phyloP scores from a whole-genome alignment of 2,888 invertebrate genomes.

The Folsomia candida region DNA sequence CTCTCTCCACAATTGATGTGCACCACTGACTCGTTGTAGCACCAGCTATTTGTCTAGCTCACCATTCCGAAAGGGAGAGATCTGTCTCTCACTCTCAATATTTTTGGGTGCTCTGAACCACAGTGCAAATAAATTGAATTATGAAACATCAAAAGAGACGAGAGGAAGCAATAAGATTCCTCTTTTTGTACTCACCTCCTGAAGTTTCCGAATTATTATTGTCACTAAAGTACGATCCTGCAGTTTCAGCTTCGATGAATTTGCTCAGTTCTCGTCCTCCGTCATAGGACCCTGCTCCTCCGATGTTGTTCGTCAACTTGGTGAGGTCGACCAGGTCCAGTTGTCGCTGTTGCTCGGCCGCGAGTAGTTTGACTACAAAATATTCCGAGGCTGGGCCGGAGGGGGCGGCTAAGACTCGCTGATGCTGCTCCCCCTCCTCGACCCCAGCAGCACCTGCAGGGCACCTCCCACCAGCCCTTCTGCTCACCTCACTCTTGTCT shows the following conservation, averaged over 20 bases:
- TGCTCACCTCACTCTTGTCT: too few species aligned
- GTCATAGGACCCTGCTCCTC: too few species aligned
- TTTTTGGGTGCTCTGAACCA: too few species aligned
- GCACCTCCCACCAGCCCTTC: too few species aligned
- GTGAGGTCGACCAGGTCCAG: conserved; percentile 10
- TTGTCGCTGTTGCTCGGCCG: conserved; percentile 3
- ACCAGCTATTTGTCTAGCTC: too few species aligned
- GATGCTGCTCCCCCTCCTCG: neutral
- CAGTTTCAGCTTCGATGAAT: conserved; percentile 13
- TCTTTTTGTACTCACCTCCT: conserved; percentile 6
- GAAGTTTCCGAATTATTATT: conserved; percentile 3
- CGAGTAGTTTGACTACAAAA: conserved; percentile 8
- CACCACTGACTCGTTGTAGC: too few species aligned
- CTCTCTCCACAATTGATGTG: too few species aligned
- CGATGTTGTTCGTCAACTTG: neutral
- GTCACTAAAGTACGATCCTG: conserved; percentile 13
- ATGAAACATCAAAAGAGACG: too few species aligned
- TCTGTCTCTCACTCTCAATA: too few species aligned
- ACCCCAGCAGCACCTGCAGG: neutral
- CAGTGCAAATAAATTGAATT: too few species aligned
- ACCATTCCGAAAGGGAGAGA: too few species aligned
- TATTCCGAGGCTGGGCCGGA: conserved; percentile 7
- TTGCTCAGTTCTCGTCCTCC: conserved; percentile 9
- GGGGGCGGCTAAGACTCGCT: neutral
- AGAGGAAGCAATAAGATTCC: too few species aligned